Conservation (phyloP, 1,140 invertebrate species). For the Caenorhabditis brenneri region DNA sequence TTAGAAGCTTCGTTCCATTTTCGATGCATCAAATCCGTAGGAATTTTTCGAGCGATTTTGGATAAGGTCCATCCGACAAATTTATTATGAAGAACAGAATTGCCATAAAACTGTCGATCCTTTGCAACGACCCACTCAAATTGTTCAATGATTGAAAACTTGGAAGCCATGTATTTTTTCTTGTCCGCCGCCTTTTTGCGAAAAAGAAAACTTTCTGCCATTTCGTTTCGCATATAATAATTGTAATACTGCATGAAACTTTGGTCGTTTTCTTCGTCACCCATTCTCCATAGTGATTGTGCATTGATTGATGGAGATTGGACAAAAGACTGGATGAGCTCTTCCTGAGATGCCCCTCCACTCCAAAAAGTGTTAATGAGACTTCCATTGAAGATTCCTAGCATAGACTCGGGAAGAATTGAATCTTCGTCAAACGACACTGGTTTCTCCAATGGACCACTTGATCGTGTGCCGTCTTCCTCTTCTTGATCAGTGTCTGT, state of each 20-base stretch:
- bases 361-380: slow-evolving; percentile 49
- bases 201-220: slow-evolving; percentile 8
- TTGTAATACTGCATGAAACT: not conserved
- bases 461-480: too few species aligned
- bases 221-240: slow-evolving; percentile 30
- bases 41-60: slow-evolving; percentile 48
- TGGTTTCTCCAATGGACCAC: too few species aligned
- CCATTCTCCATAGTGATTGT: not conserved
- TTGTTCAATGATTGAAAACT: slow-evolving; percentile 24
- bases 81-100: slow-evolving; percentile 14
- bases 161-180: slow-evolving; percentile 54
- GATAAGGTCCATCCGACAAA: slow-evolving; percentile 51
- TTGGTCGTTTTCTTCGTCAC: slow-evolving; percentile 2
- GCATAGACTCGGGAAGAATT: slow-evolving; percentile 1
- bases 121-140: slow-evolving; percentile 49
- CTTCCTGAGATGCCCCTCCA: not conserved
- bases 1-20: slow-evolving; percentile 44
- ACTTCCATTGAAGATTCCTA: slow-evolving; percentile 14
- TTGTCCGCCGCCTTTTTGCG: slow-evolving; percentile 43
- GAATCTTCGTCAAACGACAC: not conserved
- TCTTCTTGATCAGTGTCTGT: not conserved
- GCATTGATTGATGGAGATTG: not conserved
- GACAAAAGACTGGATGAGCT: not conserved
- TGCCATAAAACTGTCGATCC: slow-evolving; percentile 53
- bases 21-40: slow-evolving; percentile 52